These are phyloP conservation scores for Nephrotoma flavescens DNA, from an alignment of 2,888 invertebrate species.

Conservation along the genomic window DNA sequence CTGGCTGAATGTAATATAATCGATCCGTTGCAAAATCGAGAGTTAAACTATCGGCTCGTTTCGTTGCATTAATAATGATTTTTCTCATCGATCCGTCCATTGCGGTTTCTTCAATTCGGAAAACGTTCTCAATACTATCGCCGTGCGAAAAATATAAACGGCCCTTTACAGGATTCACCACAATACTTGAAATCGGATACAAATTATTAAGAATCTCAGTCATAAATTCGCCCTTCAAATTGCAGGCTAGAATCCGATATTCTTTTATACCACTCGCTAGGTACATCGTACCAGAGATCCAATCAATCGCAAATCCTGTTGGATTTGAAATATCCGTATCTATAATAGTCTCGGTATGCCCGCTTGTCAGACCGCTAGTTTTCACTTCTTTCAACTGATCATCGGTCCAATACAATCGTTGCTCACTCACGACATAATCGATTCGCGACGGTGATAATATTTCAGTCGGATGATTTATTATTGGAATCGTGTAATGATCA, in stretches of 20 bases:
- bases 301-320: conserved; percentile 64
- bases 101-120: conserved; percentile 41
- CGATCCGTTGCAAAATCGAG: conserved; percentile 42
- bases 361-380: conserved; percentile 48
- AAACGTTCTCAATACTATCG: conserved; percentile 22
- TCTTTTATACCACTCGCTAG: conserved; percentile 42
- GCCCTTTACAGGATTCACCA: conserved; percentile 50
- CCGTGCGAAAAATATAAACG: conserved; percentile 42
- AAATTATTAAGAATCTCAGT: conserved; percentile 31
- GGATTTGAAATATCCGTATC: conserved; percentile 45
- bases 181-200: conserved; percentile 45
- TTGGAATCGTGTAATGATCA: conserved; percentile 64
- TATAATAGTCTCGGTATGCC: conserved; percentile 53
- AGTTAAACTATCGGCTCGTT: conserved; percentile 38
- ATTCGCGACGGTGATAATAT: conserved; percentile 50
- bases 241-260: conserved; percentile 49
- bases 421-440: conserved; percentile 49
- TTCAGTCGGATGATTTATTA: conserved; percentile 43
- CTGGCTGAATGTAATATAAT: conserved; percentile 56
- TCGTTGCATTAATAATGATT: conserved; percentile 20
- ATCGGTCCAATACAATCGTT: conserved; percentile 66
- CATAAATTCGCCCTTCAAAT: conserved; percentile 56
- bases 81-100: conserved; percentile 47
- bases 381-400: conserved; percentile 60
- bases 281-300: conserved; percentile 47